phyloP scores from a whole-genome alignment of 2,888 invertebrate genomes.

The Dryococelus australis region DNA sequence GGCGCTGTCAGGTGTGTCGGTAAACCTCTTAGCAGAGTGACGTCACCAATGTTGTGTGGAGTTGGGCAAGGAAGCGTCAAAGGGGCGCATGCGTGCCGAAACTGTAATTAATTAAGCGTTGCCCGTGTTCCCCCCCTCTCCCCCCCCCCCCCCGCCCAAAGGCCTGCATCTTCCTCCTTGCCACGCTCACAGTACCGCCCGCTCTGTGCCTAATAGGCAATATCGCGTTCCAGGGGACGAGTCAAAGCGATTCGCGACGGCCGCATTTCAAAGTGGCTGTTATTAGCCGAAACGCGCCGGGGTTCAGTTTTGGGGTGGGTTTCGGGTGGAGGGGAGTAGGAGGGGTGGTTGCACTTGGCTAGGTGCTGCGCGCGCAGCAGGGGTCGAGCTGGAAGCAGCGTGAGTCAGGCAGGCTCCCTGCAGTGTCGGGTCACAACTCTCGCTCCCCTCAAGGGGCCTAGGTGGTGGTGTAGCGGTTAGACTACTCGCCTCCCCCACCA shows the following conservation, averaged over 20 bases:
- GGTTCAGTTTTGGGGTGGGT: neutral
- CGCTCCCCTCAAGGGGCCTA: too few species aligned
- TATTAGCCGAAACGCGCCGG: slow-evolving; percentile 1
- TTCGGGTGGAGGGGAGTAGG: too few species aligned
- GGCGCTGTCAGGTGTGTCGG: neutral
- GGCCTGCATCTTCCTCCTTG: neutral
- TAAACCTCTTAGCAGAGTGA: neutral
- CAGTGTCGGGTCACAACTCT: too few species aligned
- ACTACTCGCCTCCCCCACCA: too few species aligned
- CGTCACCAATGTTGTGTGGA: neutral
- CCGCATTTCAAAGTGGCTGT: neutral
- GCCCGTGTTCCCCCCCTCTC: neutral
- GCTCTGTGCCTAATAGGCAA: neutral
- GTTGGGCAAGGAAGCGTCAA: neutral
- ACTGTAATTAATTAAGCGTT: neutral
- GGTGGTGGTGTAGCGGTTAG: too few species aligned
- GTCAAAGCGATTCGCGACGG: slow-evolving; percentile 1
- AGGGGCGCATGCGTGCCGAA: neutral
- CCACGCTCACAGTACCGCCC: neutral
- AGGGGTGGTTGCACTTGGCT: too few species aligned
- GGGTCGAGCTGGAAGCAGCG: too few species aligned
- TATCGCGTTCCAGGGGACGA: neutral
- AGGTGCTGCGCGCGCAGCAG: too few species aligned
- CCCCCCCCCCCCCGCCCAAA: neutral
- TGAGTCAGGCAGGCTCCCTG: too few species aligned